These are phyloP conservation scores for Sternarchorhynchus goeldii DNA, from an alignment of 2,797 vertebrate species.

Conservation along the genomic window DNA sequence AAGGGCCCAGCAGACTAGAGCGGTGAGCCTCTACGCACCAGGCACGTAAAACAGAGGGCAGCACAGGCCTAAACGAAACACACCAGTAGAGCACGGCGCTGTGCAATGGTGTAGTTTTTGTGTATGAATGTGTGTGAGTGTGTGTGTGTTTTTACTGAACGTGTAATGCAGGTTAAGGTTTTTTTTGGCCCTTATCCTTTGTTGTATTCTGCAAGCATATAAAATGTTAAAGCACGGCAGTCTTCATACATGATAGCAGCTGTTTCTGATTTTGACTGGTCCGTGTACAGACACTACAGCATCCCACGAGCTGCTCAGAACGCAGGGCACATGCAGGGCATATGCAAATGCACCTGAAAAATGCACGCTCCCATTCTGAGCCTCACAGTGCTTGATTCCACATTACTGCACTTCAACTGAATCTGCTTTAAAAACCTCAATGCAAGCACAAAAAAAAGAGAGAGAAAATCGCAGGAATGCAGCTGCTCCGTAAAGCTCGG, in stretches of 20 bases:
- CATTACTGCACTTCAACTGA: not conserved
- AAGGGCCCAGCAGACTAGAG: not conserved
- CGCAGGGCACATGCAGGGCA: conserved; percentile 24
- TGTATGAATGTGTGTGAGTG: conserved; percentile 14
- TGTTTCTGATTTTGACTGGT: conserved; percentile 15
- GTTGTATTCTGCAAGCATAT: conserved; percentile 30
- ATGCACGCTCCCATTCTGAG: not conserved
- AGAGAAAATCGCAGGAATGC: not conserved
- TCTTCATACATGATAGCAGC: conserved; percentile 29
- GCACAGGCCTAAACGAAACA: not conserved
- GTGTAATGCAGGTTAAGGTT: not conserved
- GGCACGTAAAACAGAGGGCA: not conserved
- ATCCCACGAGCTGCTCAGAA: conserved; percentile 4
- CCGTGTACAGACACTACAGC: not conserved
- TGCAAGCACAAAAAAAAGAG: not conserved
- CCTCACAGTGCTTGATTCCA: conserved; percentile 11
- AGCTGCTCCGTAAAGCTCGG: not conserved
- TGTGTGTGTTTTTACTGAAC: not conserved
- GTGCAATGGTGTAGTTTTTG: no score
- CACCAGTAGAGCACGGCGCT: not conserved
- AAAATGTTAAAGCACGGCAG: conserved; percentile 9
- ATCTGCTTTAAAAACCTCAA: conserved; percentile 6
- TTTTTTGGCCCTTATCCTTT: not conserved
- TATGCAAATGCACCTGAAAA: conserved; percentile 25
- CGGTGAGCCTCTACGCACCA: not conserved